A percentile compares a stretch with the other conserved stretches of the same genome.
Conservation (phyloP, 2,113 vertebrate species). For the Clarias batrachus region DNA sequence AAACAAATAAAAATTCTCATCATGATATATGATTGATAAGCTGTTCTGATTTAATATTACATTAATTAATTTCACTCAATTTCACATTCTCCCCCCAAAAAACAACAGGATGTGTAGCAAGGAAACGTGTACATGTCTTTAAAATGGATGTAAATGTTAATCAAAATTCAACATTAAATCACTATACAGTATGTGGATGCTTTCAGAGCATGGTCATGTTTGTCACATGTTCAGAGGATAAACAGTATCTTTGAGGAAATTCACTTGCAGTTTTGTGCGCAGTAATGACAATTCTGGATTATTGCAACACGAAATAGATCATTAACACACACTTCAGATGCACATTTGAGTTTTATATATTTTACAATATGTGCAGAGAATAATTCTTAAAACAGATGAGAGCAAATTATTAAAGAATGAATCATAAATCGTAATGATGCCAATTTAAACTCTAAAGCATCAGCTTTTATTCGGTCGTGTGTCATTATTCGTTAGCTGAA, state of each 20-base stretch:
- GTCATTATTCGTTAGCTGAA: neutral
- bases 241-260: neutral
- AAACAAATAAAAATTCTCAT: conserved; percentile 5
- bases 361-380: neutral
- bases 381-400: neutral
- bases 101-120: neutral
- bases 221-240: neutral
- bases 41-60: neutral
- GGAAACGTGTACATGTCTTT: neutral
- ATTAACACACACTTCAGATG: neutral
- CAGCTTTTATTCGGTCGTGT: neutral
- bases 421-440: neutral
- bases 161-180: neutral
- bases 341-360: neutral
- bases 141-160: neutral
- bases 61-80: neutral
- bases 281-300: neutral
- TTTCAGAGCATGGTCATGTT: neutral
- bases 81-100: neutral
- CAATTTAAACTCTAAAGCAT: neutral
- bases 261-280: neutral
- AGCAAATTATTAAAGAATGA: neutral
- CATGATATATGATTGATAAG: conserved; percentile 2
- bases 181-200: neutral
- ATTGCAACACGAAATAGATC: neutral